Evolutionary conservation across 2,113 vertebrate genomes (phyloP).

Genomic region (Tychaedon coryphoeus): DNA sequence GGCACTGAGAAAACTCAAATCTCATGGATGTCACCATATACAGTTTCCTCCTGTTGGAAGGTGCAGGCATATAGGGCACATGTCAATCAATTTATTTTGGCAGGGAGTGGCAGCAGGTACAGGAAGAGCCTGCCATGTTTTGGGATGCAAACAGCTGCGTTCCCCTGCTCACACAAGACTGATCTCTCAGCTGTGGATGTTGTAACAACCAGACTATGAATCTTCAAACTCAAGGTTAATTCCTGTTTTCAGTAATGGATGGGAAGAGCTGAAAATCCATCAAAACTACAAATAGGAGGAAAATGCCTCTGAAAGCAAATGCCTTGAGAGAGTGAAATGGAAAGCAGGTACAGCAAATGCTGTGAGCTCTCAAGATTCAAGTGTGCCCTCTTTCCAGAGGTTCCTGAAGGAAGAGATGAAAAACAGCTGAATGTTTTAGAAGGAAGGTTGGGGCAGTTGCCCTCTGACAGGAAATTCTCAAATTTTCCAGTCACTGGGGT

Average conservation of each 20-base stretch:
- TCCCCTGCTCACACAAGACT: not conserved
- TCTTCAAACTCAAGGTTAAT: slow-evolving; percentile 53
- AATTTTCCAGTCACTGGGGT: not conserved
- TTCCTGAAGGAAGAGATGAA: slow-evolving; percentile 3
- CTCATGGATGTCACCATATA: too few relatives aligned
- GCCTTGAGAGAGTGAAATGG: not conserved
- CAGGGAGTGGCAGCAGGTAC: not conserved
- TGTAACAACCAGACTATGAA: not conserved
- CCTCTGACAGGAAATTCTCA: not conserved
- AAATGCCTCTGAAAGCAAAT: slow-evolving; percentile 1
- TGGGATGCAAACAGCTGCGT: not conserved
- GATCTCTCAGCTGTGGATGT: not conserved
- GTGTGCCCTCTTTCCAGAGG: not conserved
- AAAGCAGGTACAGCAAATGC: not conserved
- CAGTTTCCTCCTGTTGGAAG: not conserved
- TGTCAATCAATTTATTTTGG: not conserved
- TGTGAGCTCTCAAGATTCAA: not conserved
- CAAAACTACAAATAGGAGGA: slow-evolving; percentile 11
- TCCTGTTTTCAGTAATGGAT: slow-evolving; percentile 8
- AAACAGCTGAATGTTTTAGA: not conserved
- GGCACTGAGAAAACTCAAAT: not conserved
- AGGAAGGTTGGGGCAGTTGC: not conserved
- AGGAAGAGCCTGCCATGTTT: not conserved
- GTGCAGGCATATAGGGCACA: not conserved
- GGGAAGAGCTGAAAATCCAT: slow-evolving; percentile 36